phyloP scores from a whole-genome alignment of 1,140 invertebrate genomes.

The Trichonephila clavata region DNA sequence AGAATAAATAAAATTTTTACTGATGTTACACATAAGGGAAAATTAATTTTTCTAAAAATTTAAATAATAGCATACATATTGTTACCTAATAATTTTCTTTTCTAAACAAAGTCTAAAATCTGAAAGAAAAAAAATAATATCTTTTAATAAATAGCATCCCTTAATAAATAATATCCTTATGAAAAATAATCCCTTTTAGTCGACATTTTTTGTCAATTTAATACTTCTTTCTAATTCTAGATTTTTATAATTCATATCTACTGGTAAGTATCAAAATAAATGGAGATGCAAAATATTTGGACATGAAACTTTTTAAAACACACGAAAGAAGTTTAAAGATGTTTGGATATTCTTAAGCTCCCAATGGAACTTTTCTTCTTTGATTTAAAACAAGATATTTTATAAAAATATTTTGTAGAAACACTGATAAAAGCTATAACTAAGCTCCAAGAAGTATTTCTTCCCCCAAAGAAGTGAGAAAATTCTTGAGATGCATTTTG shows the following conservation, averaged over 20 bases:
- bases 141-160: too few relatives aligned
- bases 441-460: not conserved
- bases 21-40: too few relatives aligned
- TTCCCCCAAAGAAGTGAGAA: conserved; percentile 14
- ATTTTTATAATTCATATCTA: conserved; percentile 5
- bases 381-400: conserved; percentile 65
- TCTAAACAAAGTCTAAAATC: not conserved
- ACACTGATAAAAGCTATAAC: conserved; percentile 39
- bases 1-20: too few relatives aligned
- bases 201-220: not conserved
- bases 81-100: too few relatives aligned
- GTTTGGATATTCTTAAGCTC: not conserved
- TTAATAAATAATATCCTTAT: not conserved
- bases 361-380: conserved; percentile 7
- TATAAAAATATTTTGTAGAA: conserved; percentile 49
- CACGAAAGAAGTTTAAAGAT: not conserved
- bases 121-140: too few relatives aligned
- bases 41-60: too few relatives aligned
- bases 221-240: not conserved
- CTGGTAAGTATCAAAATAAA: not conserved
- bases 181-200: not conserved
- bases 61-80: too few relatives aligned
- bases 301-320: not conserved
- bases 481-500: conserved; percentile 54
- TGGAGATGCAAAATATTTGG: not conserved